These are phyloP conservation scores for Vesta saturnalis DNA, from an alignment of 2,888 invertebrate species.

Conservation along the genomic window DNA sequence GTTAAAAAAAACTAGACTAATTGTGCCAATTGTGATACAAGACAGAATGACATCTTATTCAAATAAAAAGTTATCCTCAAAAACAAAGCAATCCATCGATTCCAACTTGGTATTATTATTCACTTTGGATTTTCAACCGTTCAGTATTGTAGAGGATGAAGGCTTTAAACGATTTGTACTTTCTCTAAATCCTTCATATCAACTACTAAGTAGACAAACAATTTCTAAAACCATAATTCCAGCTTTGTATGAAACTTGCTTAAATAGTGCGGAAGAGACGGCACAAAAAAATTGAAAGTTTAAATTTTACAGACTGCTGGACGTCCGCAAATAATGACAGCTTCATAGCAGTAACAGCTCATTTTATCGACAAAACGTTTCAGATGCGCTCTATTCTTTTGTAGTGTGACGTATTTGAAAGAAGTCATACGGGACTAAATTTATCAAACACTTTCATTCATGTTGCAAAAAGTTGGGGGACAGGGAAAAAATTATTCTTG, in stretches of 20 bases:
- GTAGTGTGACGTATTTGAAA: conserved; percentile 41
- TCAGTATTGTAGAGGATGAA: conserved; percentile 42
- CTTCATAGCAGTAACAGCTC: conserved; percentile 46
- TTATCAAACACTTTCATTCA: conserved; percentile 42
- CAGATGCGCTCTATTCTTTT: conserved; percentile 36
- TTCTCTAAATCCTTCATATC: conserved; percentile 39
- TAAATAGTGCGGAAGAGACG: no score
- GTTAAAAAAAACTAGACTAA: no score
- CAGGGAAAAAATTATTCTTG: conserved; percentile 48
- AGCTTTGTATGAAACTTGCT: conserved; percentile 30
- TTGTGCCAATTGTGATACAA: not conserved
- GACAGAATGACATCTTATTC: not conserved
- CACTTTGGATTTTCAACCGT: conserved; percentile 39
- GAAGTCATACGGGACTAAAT: conserved; percentile 46
- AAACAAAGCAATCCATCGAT: not conserved
- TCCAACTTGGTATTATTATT: not conserved
- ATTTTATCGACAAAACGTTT: conserved; percentile 38
- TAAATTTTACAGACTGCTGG: conserved; percentile 52
- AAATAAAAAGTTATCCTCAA: not conserved
- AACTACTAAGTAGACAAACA: conserved; percentile 30
- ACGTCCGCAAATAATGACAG: conserved; percentile 49
- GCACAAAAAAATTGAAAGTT: conserved; percentile 23
- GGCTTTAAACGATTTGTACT: conserved; percentile 38
- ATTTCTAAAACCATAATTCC: conserved; percentile 28
- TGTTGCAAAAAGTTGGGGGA: conserved; percentile 43